Evolutionary conservation across 2,888 invertebrate species (phyloP), one percentile per base, ranked within the genome.

Genomic region (Sminthurinus aureus): DNA sequence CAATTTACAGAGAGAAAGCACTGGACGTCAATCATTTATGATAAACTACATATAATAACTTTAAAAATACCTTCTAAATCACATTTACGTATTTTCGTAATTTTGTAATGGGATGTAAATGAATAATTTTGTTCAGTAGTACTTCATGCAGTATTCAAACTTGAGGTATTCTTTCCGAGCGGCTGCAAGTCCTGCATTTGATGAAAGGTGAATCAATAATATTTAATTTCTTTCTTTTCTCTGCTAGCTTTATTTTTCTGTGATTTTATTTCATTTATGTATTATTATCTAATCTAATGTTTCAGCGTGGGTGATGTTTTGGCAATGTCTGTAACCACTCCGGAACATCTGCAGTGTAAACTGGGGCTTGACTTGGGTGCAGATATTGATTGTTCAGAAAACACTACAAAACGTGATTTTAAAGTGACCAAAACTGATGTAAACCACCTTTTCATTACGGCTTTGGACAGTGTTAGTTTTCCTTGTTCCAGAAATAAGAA

Each of bases 141-240:
- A 96, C 89, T 95, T 92, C 89, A 89, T 95, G 83, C 94, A 94
- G 87, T 96, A 95, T 89, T 93, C 93, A 89, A 91, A 94, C 86
- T 94, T 94, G 87, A 95, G 96, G 0, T 91, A 92, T 0, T 90
- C 94, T 22, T 96, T 94, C 89, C 93, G 94, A 87, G 93, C 92
- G 24, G 96, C 96, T 64, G 95, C 96, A 0, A 94, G 96, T 89
- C 95, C 96, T 87, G 96, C 90, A 50, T 90, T 90, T 71, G 90
- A 90, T 85, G 90, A 90, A 82, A 89, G 38, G 38, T 38, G 38
- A 38, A 38, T 38, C 6, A 4, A 4, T 38, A 38, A 38, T 38
- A 4, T 38, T 38, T 38, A 38, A 38, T 38, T 38, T 6, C 38
- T 38, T 38, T 38, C n/a, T n/a, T n/a, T n/a, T n/a, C n/a, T 38